Conservation (phyloP, 2,797 vertebrate species). For the Huso huso region DNA sequence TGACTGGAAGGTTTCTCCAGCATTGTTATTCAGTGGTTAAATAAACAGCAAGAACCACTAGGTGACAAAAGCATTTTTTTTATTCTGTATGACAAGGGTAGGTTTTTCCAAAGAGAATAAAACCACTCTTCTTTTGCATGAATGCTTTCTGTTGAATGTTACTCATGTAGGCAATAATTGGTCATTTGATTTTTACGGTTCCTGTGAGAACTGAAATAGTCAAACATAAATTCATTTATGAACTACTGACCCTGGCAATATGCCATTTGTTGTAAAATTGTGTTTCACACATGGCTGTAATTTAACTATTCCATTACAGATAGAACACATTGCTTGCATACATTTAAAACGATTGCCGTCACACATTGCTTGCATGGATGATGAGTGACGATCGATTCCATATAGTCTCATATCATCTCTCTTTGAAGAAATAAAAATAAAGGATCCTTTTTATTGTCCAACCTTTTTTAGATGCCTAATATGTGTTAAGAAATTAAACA, state of each 20-base stretch:
- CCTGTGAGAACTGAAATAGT: slow-evolving; percentile 38
- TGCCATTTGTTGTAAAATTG: slow-evolving; percentile 28
- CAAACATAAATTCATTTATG: slow-evolving; percentile 37
- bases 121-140: slow-evolving; percentile 38
- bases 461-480: neutral
- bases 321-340: neutral
- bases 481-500: neutral
- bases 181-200: slow-evolving; percentile 48
- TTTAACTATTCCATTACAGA: neutral
- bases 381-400: too few relatives aligned
- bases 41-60: slow-evolving; percentile 32
- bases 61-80: slow-evolving; percentile 27
- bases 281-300: slow-evolving; percentile 21
- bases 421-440: too few relatives aligned
- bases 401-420: too few relatives aligned
- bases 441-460: too few relatives aligned
- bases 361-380: too few relatives aligned
- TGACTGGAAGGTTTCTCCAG: too few relatives aligned
- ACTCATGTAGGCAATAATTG: slow-evolving; percentile 37
- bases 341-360: neutral
- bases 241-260: slow-evolving; percentile 45
- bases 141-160: slow-evolving; percentile 49
- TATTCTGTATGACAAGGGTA: slow-evolving; percentile 40
- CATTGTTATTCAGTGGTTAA: slow-evolving; percentile 32
- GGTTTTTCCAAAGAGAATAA: slow-evolving; percentile 38